Percentiles rank a stretch among this genome's conserved stretches.
phyloP scores from a whole-genome alignment of 2,888 invertebrate genomes.

The Himalopsyche japonica region DNA sequence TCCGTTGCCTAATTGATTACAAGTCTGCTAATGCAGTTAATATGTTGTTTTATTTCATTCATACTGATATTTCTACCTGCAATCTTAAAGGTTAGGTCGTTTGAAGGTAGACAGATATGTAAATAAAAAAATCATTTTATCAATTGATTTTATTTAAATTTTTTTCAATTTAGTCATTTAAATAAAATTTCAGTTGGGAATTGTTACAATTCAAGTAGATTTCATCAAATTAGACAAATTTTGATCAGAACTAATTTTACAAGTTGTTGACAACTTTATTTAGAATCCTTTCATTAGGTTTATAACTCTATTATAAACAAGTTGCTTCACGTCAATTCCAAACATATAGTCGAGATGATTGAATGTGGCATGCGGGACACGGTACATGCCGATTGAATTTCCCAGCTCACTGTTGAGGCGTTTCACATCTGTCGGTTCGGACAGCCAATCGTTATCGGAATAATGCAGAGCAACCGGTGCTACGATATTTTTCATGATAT shows the following conservation, averaged over 20 bases:
- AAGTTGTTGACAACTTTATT: background rate
- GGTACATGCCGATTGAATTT: slow-evolving; percentile 52
- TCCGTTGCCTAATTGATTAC: too few species aligned
- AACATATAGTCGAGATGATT: slow-evolving; percentile 65
- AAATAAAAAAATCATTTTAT: background rate
- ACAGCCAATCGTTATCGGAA: slow-evolving; percentile 58
- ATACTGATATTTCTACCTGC: too few species aligned
- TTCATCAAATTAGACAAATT: background rate
- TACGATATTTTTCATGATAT: slow-evolving; percentile 54
- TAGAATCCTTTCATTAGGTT: slow-evolving; percentile 53
- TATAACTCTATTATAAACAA: slow-evolving; percentile 57
- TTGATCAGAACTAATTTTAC: background rate
- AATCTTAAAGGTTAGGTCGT: too few species aligned
- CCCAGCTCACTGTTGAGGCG: slow-evolving; percentile 51
- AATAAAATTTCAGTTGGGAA: background rate
- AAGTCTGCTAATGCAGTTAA: too few species aligned
- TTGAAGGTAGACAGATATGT: too few species aligned
- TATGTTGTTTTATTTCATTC: too few species aligned
- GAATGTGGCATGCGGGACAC: slow-evolving; percentile 54
- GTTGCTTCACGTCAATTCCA: slow-evolving; percentile 51
- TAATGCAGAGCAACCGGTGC: slow-evolving; percentile 59
- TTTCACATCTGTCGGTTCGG: slow-evolving; percentile 54
- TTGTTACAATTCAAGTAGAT: slow-evolving; percentile 3
- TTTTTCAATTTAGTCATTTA: background rate
- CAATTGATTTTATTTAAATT: background rate